Evolutionary conservation across 2,113 vertebrate genomes (phyloP).

Genomic region (Mesocricetus auratus): DNA sequence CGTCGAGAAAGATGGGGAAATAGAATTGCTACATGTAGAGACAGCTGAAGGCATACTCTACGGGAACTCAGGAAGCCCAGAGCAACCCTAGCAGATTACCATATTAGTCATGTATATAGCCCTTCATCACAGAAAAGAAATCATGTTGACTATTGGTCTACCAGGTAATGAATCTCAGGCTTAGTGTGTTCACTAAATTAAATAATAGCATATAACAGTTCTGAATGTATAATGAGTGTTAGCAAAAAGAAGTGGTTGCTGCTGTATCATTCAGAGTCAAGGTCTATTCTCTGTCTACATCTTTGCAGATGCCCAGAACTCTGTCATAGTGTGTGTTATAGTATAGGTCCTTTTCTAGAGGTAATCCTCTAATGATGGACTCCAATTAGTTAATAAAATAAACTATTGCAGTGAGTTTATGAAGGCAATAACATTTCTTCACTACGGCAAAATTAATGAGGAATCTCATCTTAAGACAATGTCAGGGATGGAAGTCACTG

Average conservation of each 20-base stretch:
- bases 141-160: not conserved
- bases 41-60: not conserved
- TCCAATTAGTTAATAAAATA: slow-evolving; percentile 6
- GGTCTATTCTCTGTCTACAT: not conserved
- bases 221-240: not conserved
- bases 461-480: not conserved
- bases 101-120: not conserved
- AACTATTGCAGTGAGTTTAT: not conserved
- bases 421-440: slow-evolving; percentile 6
- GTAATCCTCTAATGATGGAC: not conserved
- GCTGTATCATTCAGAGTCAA: not conserved
- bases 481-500: not conserved
- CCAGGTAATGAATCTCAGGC: not conserved
- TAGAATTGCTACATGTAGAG: not conserved
- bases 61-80: not conserved
- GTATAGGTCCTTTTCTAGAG: not conserved
- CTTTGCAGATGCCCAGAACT: not conserved
- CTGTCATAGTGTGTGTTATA: fast-evolving
- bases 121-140: not conserved
- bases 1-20: not conserved
- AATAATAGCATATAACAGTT: not conserved
- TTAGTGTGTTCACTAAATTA: not conserved
- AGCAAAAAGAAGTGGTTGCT: not conserved
- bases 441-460: not conserved
- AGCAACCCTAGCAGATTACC: not conserved